phyloP scores from a whole-genome alignment of 2,797 vertebrate species.

The Cirrhinus mrigala region DNA sequence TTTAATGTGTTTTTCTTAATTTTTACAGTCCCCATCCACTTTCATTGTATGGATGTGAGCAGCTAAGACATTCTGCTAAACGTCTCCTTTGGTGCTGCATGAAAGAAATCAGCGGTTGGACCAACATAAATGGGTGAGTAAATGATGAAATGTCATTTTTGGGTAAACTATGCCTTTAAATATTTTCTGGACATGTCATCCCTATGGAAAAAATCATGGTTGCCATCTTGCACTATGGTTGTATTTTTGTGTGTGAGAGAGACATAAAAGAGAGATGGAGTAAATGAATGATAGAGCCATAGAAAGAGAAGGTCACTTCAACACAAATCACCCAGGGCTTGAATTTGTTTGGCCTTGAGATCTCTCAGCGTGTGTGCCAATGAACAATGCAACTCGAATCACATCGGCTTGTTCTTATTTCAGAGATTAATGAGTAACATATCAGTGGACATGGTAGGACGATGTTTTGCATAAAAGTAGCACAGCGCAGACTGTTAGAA shows the following conservation, averaged over 20 bases:
- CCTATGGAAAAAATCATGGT: not conserved
- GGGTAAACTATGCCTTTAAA: not conserved
- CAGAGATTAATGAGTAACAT: constrained; percentile 5
- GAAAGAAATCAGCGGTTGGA: not conserved
- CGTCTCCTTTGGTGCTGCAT: not conserved
- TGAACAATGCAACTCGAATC: not conserved
- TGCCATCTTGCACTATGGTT: not conserved
- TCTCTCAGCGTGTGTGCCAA: not conserved
- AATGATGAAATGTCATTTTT: not conserved
- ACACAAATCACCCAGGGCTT: constrained; percentile 40
- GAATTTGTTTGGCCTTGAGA: constrained; percentile 48
- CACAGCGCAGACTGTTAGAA: not conserved
- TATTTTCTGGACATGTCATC: not conserved
- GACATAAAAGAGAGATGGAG: constrained; percentile 16
- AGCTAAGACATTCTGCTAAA: not conserved
- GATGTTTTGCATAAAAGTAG: constrained; percentile 20
- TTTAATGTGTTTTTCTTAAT: not conserved
- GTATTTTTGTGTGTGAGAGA: constrained; percentile 17
- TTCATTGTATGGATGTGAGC: not conserved
- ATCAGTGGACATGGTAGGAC: not conserved
- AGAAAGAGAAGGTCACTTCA: constrained; percentile 47
- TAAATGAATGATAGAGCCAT: constrained; percentile 36
- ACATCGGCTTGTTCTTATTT: constrained; percentile 8
- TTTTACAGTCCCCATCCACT: not conserved
- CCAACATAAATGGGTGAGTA: not conserved